These are phyloP conservation scores for Garra rufa DNA, from an alignment of 2,113 vertebrate species.

Conservation along the genomic window DNA sequence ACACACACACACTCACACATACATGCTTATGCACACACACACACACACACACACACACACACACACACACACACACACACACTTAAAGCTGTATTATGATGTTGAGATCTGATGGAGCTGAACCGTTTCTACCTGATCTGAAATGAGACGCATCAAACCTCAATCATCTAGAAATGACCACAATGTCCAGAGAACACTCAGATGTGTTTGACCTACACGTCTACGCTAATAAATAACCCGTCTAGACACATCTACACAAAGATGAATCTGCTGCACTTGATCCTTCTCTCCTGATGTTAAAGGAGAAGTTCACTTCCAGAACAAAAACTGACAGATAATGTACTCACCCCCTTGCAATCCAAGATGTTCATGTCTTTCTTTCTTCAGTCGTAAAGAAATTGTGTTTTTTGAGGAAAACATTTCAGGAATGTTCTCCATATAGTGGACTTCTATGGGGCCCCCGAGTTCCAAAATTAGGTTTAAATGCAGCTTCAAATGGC, in stretches of 20 bases:
- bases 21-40: too few relatives aligned
- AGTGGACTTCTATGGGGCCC: too few relatives aligned
- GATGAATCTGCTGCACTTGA: neutral
- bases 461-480: too few relatives aligned
- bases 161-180: neutral
- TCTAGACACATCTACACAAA: neutral
- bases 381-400: too few relatives aligned
- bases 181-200: neutral
- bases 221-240: neutral
- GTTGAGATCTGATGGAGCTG: neutral
- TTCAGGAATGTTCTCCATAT: too few relatives aligned
- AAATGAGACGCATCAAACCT: neutral
- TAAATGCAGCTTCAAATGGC: too few relatives aligned
- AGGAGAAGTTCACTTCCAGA: too few relatives aligned
- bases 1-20: too few relatives aligned
- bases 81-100: neutral
- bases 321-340: too few relatives aligned
- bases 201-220: neutral
- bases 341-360: too few relatives aligned
- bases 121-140: neutral
- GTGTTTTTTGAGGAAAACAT: too few relatives aligned
- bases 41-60: neutral
- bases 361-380: too few relatives aligned
- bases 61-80: neutral
- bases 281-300: neutral